phyloP scores from a whole-genome alignment of 2,797 vertebrate species.

The Mormyrus proboscirostris region DNA sequence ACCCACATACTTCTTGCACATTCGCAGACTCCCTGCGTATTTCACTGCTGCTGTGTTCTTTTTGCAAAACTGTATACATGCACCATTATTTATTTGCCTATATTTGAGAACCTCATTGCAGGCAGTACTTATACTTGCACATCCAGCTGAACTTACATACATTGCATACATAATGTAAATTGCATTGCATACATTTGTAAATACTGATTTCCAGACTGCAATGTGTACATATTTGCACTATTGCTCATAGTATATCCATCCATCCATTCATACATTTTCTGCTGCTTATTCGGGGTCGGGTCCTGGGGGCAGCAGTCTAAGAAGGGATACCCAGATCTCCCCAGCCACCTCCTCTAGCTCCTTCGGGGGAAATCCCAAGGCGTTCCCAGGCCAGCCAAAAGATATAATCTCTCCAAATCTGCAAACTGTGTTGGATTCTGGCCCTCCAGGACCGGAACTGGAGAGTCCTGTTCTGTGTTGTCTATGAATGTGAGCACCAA shows the following conservation, averaged over 20 bases:
- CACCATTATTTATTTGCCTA: neutral
- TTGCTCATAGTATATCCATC: neutral
- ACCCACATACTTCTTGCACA: neutral
- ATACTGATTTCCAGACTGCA: neutral
- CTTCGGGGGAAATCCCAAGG: neutral
- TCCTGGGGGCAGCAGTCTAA: neutral
- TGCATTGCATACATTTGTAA: too few relatives aligned
- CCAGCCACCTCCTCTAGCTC: too few relatives aligned
- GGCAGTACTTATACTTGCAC: neutral
- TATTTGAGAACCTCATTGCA: neutral
- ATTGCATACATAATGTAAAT: neutral
- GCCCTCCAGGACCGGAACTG: neutral
- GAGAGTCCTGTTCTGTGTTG: neutral
- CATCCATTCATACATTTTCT: neutral
- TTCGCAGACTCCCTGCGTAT: neutral
- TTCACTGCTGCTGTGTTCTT: neutral
- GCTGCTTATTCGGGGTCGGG: neutral
- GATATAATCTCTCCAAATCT: neutral
- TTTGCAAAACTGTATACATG: neutral
- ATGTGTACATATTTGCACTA: neutral
- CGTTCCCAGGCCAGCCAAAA: neutral
- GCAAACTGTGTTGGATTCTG: neutral
- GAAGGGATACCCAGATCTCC: neutral
- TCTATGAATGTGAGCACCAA: neutral
- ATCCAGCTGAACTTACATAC: neutral